Evolutionary conservation across 2,113 vertebrate genomes (phyloP).

Genomic region (Osmerus eperlanus): DNA sequence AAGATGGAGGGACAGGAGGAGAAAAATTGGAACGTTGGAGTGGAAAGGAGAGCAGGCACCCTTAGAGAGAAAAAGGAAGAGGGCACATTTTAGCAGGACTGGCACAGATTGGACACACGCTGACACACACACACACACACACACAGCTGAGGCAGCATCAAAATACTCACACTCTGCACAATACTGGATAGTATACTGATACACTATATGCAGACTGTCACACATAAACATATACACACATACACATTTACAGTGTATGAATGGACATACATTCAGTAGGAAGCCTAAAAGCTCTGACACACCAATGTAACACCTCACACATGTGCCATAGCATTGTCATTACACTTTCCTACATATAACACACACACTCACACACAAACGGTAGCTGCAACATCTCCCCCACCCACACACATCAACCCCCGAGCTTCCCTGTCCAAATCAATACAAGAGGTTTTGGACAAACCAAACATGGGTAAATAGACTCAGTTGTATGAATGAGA

Average conservation of each 20-base stretch:
- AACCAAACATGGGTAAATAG: background rate
- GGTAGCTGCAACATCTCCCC: slow-evolving; percentile 18
- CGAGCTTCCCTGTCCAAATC: slow-evolving; percentile 7
- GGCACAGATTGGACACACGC: slow-evolving; percentile 27
- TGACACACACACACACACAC: slow-evolving; percentile 1
- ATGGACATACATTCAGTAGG: background rate
- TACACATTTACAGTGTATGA: background rate
- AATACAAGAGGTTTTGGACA: slow-evolving; percentile 4
- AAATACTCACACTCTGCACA: background rate
- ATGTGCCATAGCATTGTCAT: too few relatives aligned
- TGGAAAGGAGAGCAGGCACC: background rate
- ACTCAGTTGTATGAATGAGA: background rate
- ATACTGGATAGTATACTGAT: too few relatives aligned
- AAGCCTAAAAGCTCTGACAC: background rate
- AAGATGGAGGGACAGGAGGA: slow-evolving; percentile 23
- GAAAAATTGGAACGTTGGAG: slow-evolving; percentile 19
- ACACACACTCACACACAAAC: slow-evolving; percentile 21
- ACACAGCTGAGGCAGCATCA: background rate
- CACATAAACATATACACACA: background rate
- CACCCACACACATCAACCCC: slow-evolving; percentile 8
- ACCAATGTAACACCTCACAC: background rate
- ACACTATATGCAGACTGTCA: background rate
- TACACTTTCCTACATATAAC: slow-evolving; percentile 22
- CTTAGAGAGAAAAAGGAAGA: slow-evolving; percentile 31
- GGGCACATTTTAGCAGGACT: slow-evolving; percentile 24